Percentiles rank a stretch among this genome's conserved stretches.
phyloP scores from a whole-genome alignment of 2,113 vertebrate genomes.

The Trinectes maculatus region DNA sequence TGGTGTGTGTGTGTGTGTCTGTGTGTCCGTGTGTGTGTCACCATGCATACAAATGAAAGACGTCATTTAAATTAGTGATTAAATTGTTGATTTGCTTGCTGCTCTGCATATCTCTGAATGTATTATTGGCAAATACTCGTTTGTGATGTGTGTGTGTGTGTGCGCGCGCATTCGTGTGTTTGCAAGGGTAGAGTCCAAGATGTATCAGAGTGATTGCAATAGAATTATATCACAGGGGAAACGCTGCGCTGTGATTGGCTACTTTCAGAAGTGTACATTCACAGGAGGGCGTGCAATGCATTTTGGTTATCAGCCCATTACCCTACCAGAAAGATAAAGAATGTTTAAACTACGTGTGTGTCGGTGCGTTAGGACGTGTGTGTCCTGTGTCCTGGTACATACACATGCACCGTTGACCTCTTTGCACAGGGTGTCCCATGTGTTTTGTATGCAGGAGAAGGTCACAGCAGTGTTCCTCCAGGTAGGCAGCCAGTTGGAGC shows the following conservation, averaged over 20 bases:
- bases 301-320: constrained; percentile 60
- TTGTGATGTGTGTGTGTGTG: constrained; percentile 6
- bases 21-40: neutral
- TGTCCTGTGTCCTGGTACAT: constrained; percentile 1
- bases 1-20: too few species aligned
- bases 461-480: constrained; percentile 55
- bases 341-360: too few species aligned
- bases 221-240: constrained; percentile 39
- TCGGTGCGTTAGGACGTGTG: constrained; percentile 5
- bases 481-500: constrained; percentile 56
- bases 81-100: neutral
- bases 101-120: neutral
- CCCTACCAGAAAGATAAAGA: constrained; percentile 38
- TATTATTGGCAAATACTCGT: neutral
- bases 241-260: constrained; percentile 51
- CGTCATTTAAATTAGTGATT: constrained; percentile 18
- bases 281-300: neutral
- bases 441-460: constrained; percentile 50
- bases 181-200: constrained; percentile 28
- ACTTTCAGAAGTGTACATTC: neutral
- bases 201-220: constrained; percentile 45
- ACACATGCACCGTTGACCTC: constrained; percentile 5
- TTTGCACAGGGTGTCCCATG: constrained; percentile 27
- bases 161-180: constrained; percentile 9
- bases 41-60: constrained; percentile 3